Base-by-base conservation (phyloP, 2,797 vertebrate species). In the Takifugu ocellatus region DNA sequence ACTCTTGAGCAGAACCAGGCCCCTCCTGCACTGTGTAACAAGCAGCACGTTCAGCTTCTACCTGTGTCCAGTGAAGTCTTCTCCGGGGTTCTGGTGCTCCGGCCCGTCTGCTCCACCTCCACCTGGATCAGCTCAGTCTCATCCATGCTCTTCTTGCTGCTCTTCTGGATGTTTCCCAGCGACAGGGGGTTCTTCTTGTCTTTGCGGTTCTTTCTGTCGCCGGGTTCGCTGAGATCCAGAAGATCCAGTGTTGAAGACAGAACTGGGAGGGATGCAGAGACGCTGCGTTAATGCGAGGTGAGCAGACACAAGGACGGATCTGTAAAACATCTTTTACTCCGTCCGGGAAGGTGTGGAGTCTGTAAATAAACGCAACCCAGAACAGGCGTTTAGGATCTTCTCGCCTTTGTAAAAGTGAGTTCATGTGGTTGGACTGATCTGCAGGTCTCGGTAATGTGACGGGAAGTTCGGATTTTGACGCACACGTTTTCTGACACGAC, bases 191-290 rank as follows among this genome's bases (percentile, higher is more conserved):
- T 90, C 86, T 92, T 96, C 79, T 92, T 95, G 77, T 89, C 91
- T 85, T 93, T 95, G 85, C 88, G 93, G 89, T 92, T 93, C 65
- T 90, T 92, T 84, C 92, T 93, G 67, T 92, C 94, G 16, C 92
- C 90, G 7, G 96, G 96, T 83, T 99, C 96, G 74, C 94, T 99
- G 64, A 99, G 92, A 86, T 99, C 97, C 75, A 99, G 90, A 78
- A 99, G 94, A 88, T 99, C 97, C 89, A 98, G 86, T 50, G 94
- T 94, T 79, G 97, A 88, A 77, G 97, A 97, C 79, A 99, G 85
- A 79, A 98, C 97, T 98, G 70, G 54, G 72, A 75, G 57, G 76
- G 62, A 69, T 5, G 49, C 25, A 58, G 21, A 47, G 2, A 5
- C 2, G 31, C 7, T 33, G 31, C 31, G 3, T 33, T 10, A 8